Evolutionary conservation across 2,888 invertebrate species (phyloP).

Genomic region (Latrodectus elegans): DNA sequence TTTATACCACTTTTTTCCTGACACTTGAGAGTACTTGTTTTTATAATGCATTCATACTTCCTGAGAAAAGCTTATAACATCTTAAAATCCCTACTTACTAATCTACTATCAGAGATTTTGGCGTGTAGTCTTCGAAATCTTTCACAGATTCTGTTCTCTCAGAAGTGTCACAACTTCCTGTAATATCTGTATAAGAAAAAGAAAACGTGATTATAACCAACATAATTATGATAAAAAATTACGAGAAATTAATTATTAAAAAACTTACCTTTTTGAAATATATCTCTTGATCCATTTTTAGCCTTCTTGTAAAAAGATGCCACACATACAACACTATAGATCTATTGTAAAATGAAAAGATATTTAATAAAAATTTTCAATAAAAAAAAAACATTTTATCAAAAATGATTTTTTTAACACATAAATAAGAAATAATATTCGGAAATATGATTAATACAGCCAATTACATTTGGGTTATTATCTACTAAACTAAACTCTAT

Average conservation of each 20-base stretch:
- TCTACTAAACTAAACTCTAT: neutral
- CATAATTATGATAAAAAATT: neutral
- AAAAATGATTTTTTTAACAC: neutral
- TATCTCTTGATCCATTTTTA: conserved; percentile 58
- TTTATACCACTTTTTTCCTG: no score
- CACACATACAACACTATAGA: conserved; percentile 71
- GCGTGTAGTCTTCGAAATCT: conserved; percentile 66
- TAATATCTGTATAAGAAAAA: conserved; percentile 29
- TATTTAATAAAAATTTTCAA: neutral
- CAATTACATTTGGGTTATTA: neutral
- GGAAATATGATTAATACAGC: neutral
- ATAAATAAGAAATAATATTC: neutral
- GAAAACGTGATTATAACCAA: neutral
- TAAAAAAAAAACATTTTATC: no score
- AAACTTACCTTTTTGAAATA: conserved; percentile 65
- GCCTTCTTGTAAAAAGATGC: conserved; percentile 70
- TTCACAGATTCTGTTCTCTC: conserved; percentile 64
- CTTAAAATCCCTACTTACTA: conserved; percentile 48
- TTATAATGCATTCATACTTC: no score
- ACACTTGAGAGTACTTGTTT: no score
- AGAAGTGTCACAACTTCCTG: conserved; percentile 60
- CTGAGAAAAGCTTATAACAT: no score
- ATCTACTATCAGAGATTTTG: conserved; percentile 64
- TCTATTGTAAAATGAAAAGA: conserved; percentile 24
- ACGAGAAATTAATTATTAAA: neutral